phyloP scores from a whole-genome alignment of 2,888 invertebrate species.

The Melolontha melolontha region DNA sequence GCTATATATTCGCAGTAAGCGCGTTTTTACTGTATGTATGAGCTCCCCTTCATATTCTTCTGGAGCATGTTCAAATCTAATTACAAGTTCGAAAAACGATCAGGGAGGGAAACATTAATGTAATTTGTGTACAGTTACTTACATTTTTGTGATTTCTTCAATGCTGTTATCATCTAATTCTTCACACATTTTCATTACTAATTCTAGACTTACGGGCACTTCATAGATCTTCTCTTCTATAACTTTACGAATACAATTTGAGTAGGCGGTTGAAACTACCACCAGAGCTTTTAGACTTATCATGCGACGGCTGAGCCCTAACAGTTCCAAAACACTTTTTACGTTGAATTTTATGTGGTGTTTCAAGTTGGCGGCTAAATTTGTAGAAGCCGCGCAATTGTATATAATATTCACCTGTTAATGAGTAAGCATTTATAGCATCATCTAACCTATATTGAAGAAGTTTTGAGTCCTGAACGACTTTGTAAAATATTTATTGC shows the following conservation, averaged over 20 bases:
- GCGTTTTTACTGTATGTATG: too few species aligned
- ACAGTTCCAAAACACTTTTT: constrained; percentile 52
- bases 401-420: constrained; percentile 53
- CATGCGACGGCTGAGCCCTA: constrained; percentile 45
- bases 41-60: too few species aligned
- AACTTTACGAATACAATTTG: constrained; percentile 56
- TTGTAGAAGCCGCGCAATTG: constrained; percentile 56
- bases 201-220: constrained; percentile 61
- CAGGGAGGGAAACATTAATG: too few species aligned
- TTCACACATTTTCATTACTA: constrained; percentile 60
- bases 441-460: too few species aligned
- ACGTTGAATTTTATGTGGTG: constrained; percentile 55
- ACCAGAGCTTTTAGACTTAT: constrained; percentile 56
- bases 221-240: constrained; percentile 65
- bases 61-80: too few species aligned
- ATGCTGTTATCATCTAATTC: constrained; percentile 58
- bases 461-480: too few species aligned
- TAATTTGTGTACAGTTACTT: too few species aligned
- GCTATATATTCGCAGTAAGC: too few species aligned
- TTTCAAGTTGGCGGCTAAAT: constrained; percentile 53
- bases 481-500: too few species aligned
- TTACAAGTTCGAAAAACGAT: too few species aligned
- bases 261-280: constrained; percentile 62
- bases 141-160: constrained; percentile 53
- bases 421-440: background rate